These are phyloP conservation scores for Argya squamiceps DNA, from an alignment of 2,797 vertebrate species.

Conservation along the genomic window DNA sequence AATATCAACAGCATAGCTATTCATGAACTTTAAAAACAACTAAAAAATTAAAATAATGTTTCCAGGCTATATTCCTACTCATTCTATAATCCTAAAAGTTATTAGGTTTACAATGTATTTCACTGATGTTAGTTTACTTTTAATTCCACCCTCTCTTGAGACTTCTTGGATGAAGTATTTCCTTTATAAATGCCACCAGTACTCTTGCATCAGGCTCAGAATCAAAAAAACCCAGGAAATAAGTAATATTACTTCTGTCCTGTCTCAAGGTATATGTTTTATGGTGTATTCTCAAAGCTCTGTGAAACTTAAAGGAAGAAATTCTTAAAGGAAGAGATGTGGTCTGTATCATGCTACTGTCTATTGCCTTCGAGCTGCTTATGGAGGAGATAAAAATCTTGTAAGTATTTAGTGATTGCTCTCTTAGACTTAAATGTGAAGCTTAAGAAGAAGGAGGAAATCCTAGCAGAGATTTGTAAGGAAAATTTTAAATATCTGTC, in stretches of 20 bases:
- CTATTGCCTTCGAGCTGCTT: background rate
- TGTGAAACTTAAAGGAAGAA: background rate
- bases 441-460: background rate
- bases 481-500: background rate
- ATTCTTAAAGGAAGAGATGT: background rate
- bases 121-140: background rate
- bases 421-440: background rate
- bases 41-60: background rate
- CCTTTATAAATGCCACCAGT: background rate
- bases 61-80: background rate
- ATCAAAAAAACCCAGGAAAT: background rate
- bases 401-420: background rate
- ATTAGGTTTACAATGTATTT: background rate
- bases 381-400: background rate
- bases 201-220: background rate
- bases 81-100: background rate
- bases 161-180: background rate
- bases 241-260: background rate
- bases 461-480: background rate
- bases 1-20: background rate
- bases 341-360: background rate
- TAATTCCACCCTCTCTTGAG: background rate
- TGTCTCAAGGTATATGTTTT: background rate
- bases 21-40: background rate
- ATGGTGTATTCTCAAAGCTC: background rate